phyloP scores from a whole-genome alignment of 2,797 vertebrate species.

The Carcharodon carcharias region DNA sequence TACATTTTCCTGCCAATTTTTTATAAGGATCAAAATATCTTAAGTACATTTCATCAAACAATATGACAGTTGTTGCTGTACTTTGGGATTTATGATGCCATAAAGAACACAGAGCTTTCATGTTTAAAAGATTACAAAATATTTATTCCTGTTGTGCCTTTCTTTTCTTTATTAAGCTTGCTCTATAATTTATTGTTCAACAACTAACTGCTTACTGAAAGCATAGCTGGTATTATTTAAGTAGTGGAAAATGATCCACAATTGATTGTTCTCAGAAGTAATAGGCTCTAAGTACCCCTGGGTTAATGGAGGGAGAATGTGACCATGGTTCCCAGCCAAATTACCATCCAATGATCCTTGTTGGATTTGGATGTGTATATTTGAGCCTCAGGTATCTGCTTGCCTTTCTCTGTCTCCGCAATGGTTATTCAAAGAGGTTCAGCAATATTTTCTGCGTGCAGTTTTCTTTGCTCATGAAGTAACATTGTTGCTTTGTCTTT shows the following conservation, averaged over 20 bases:
- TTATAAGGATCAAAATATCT: not conserved
- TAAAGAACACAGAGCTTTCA: not conserved
- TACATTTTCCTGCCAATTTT: conserved; percentile 1
- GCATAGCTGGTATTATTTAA: not conserved
- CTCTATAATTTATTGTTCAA: not conserved
- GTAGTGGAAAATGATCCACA: not conserved
- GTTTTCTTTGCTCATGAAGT: conserved; percentile 89
- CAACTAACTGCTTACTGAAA: not conserved
- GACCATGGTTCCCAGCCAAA: not conserved
- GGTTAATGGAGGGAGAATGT: not conserved
- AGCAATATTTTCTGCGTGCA: conserved; percentile 88
- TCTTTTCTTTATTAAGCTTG: not conserved
- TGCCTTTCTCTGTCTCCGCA: not conserved
- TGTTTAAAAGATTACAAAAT: conserved; percentile 26
- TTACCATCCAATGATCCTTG: not conserved
- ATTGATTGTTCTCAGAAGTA: not conserved
- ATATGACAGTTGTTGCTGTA: not conserved
- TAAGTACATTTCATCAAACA: not conserved
- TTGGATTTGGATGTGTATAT: not conserved
- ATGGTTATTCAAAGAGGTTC: not conserved
- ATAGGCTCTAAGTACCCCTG: not conserved
- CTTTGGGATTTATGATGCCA: not conserved
- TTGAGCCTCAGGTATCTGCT: not conserved
- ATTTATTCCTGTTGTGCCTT: not conserved
- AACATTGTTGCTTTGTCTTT: conserved; percentile 87